Base-by-base conservation (phyloP, 2,113 vertebrate species). In the Gymnogyps californianus region DNA sequence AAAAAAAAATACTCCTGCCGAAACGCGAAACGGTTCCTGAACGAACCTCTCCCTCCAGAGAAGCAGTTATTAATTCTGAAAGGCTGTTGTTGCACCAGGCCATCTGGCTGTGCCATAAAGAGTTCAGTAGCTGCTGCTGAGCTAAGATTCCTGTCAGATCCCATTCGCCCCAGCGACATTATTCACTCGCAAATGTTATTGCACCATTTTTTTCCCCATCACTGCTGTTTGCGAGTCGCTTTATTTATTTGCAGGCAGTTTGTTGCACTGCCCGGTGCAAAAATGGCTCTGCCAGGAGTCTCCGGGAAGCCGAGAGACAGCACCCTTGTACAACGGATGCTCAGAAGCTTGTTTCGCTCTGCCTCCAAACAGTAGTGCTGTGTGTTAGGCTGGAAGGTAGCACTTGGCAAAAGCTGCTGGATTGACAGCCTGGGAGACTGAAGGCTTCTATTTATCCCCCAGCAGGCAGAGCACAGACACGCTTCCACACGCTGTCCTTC, bases 41-140 rank as follows among this genome's bases (percentile, higher is more conserved):
- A 96, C 61, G 97, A 97, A 95, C 89, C 95, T 89, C 89, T 97
- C 97, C 97, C 98, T 97, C 97, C 86, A 96, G 98, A 98, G 98
- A 88, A 97, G 89, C 91, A 95, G 97, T 98, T 98, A 98, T 98
- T 98, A 98, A 98, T 98, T 98, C 98, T 93, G 98, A 98, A 98
- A 98, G 98, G 97, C 98, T 98, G 97, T 97, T 97, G 97, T 95
- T 97, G 98, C 97, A 97, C 97, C 98, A 96, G 95, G 95, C 98
- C 98, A 98, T 98, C 98, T 98, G 98, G 98, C 97, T 62, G 90
- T 78, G 82, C 96, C 26, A 85, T 75, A 90, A 97, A 94, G 97
- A 94, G 97, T 94, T 98, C 97, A 77, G 97, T 40, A 97, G 97
- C 97, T 97, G 97, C 93, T 87, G 93, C 95, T 83, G 96, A 97